Conservation (phyloP, 1,140 invertebrate genomes). For the Neotoxoptera formosana region DNA sequence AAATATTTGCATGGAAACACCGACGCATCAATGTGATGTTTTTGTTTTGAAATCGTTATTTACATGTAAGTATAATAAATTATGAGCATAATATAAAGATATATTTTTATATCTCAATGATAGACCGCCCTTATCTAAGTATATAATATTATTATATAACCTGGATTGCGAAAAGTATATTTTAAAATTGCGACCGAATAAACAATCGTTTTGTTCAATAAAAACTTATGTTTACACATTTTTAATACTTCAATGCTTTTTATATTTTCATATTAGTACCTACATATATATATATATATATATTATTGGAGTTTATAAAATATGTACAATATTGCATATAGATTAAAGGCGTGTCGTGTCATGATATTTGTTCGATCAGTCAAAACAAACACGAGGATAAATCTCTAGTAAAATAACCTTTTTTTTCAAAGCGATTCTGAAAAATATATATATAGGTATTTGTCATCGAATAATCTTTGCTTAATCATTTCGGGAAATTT, state of each 20-base stretch:
- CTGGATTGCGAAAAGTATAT: background rate
- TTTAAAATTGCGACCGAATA: background rate
- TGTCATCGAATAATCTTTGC: background rate
- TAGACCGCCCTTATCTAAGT: background rate
- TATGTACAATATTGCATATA: background rate
- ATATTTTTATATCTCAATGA: background rate
- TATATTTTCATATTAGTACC: background rate
- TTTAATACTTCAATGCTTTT: background rate
- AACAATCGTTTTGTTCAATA: background rate
- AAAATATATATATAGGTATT: background rate
- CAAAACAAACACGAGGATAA: too few relatives aligned
- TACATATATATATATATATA: background rate
- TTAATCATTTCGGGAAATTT: background rate
- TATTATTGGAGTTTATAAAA: background rate
- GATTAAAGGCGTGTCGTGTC: background rate
- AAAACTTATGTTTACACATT: background rate
- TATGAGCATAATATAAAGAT: background rate
- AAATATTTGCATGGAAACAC: background rate
- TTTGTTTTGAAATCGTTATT: background rate
- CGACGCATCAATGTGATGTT: background rate
- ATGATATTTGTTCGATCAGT: too few relatives aligned
- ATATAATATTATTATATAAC: background rate
- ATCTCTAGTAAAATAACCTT: background rate
- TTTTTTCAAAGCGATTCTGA: background rate
- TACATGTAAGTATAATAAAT: background rate